Conservation (phyloP, 2,113 vertebrate species). For the Nothobranchius furzeri region DNA sequence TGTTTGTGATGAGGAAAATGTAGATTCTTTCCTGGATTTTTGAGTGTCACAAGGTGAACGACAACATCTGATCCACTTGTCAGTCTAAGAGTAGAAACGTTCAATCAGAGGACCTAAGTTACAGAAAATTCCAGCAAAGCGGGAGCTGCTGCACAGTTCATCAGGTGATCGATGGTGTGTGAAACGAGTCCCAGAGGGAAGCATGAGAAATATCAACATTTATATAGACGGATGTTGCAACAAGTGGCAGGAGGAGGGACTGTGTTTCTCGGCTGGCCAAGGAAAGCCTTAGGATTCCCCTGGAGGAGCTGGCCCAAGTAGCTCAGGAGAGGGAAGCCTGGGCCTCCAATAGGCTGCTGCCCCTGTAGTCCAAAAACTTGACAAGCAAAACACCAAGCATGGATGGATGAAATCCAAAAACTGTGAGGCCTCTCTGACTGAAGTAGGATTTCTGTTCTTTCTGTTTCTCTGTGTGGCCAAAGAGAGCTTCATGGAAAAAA, state of each 20-base stretch:
- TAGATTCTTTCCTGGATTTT: neutral
- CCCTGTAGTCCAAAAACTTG: too few relatives aligned
- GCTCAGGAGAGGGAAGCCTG: too few relatives aligned
- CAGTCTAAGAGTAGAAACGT: conserved; percentile 15
- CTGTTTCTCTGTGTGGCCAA: too few relatives aligned
- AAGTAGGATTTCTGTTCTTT: too few relatives aligned
- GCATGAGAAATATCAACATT: conserved; percentile 4
- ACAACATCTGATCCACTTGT: conserved; percentile 4
- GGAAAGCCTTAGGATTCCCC: too few relatives aligned
- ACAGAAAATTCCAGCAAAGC: conserved; percentile 20
- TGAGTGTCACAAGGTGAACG: conserved; percentile 12
- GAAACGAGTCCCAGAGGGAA: conserved; percentile 21
- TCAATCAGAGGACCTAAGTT: conserved; percentile 12
- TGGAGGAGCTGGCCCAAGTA: too few relatives aligned
- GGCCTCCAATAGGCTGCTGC: too few relatives aligned
- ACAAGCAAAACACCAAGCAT: too few relatives aligned
- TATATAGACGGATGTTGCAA: neutral
- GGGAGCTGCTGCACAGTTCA: conserved; percentile 25
- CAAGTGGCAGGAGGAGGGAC: neutral
- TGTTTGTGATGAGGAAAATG: neutral
- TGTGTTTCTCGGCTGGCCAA: too few relatives aligned
- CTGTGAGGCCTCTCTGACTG: too few relatives aligned
- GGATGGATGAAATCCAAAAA: too few relatives aligned
- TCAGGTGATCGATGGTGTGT: conserved; percentile 26
- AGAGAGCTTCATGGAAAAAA: neutral